Base-by-base conservation (phyloP, 2,113 vertebrate genomes). In the Notiomystis cincta region DNA sequence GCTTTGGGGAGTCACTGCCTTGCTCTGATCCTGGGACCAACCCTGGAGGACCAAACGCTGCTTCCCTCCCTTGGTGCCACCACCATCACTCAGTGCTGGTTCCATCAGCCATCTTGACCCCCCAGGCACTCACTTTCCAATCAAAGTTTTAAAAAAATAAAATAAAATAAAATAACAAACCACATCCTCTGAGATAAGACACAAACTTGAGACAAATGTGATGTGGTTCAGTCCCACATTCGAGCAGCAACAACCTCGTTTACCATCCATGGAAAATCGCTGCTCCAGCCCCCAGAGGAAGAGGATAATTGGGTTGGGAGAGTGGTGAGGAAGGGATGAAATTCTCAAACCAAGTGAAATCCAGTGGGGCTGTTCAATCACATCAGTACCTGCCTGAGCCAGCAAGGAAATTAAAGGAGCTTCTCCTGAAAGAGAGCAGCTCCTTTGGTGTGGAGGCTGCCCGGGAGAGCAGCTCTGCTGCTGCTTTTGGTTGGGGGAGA, bases 31-130 rank as follows among this genome's bases (percentile, higher is more conserved):
- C 30, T 44, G 10, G 44, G 57, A 53, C 50, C 81, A 79, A 14
- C 9, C 42, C 15, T n/a, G 67, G 15, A 62, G 40, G 35, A 66
- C 7, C 11, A 28, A 45, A 31, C 0, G 5, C 23, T 5, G 12
- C 6, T 47, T 48, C 21, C 54, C 4, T 65, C 5, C 40, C 33
- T 37, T 35, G 71, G 40, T 83, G 70, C 31, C 66, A 12, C 31
- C 44, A 8, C 42, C 24, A 1, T 13, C 38, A 11, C 40, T 13
- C 16, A 10, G n/a, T n/a, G n/a, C n/a, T n/a, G n/a, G n/a, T n/a
- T n/a, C n/a, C n/a, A n/a, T n/a, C n/a, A n/a, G n/a, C n/a, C n/a
- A n/a, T n/a, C n/a, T n/a, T n/a, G n/a, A n/a, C n/a, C n/a, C n/a
- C n/a, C n/a, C n/a, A n/a, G n/a, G n/a, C n/a, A n/a, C n/a, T n/a